Evolutionary conservation across 2,888 invertebrate genomes (phyloP).

Genomic region (Rosalia funebris): DNA sequence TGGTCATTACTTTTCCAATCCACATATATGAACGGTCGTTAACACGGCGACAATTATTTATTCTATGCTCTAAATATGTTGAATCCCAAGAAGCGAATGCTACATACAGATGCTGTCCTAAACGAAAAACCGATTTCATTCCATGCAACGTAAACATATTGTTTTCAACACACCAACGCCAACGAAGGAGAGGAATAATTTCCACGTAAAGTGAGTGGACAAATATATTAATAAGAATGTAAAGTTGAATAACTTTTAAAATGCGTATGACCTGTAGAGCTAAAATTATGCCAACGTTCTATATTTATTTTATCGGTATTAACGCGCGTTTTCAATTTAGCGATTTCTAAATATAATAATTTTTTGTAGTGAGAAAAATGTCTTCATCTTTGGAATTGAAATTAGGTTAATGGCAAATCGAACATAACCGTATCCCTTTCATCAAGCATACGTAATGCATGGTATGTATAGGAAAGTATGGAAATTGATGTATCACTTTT

Average conservation of each 20-base stretch:
- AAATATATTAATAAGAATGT: conserved; percentile 2
- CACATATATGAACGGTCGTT: no score
- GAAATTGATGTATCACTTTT: not conserved
- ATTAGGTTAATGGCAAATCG: conserved; percentile 1
- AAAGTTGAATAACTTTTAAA: conserved; percentile 16
- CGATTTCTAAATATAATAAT: conserved; percentile 21
- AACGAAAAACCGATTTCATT: not conserved
- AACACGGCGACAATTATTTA: no score
- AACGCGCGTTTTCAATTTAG: conserved; percentile 16
- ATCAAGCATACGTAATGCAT: no score
- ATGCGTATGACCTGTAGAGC: not conserved
- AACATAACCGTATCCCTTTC: no score
- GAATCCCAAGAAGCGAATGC: no score
- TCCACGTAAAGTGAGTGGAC: not conserved
- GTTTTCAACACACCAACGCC: no score
- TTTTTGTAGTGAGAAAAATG: conserved; percentile 4
- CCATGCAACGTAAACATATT: not conserved
- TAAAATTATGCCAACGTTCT: conserved; percentile 17
- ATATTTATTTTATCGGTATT: conserved; percentile 10
- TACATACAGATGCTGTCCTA: not conserved
- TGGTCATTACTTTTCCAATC: no score
- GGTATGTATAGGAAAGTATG: not conserved
- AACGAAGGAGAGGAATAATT: conserved; percentile 3
- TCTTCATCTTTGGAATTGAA: conserved; percentile 10
- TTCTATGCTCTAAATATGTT: not conserved